Evolutionary conservation across 2,888 invertebrate genomes (phyloP).

Genomic region (Phasia obesa): DNA sequence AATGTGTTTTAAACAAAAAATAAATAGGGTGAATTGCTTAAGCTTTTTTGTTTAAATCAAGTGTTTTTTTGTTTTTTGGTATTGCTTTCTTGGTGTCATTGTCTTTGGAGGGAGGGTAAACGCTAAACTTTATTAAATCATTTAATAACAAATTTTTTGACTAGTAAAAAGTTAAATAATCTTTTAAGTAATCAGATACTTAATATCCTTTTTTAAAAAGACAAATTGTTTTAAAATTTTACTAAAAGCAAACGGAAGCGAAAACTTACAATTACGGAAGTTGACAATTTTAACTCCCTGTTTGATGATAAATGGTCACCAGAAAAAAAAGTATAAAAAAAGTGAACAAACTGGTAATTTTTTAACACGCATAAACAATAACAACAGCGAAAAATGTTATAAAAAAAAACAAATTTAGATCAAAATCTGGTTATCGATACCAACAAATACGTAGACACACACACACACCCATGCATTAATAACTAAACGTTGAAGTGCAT

Average conservation of each 20-base stretch:
- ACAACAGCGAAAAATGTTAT: not conserved
- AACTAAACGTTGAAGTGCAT: not conserved
- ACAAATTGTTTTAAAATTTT: constrained; percentile 44
- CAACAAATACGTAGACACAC: not conserved
- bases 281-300: constrained; percentile 58
- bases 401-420: constrained; percentile 36
- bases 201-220: constrained; percentile 72
- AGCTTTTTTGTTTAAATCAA: constrained; percentile 43
- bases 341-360: constrained; percentile 17
- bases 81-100: constrained; percentile 16
- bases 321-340: not conserved
- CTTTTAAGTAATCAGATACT: constrained; percentile 73
- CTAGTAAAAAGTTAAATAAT: constrained; percentile 59
- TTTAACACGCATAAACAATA: not conserved
- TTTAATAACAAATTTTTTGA: constrained; percentile 51
- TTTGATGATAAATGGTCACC: not conserved
- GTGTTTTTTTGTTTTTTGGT: constrained; percentile 3
- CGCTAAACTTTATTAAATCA: constrained; percentile 58
- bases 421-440: constrained; percentile 45
- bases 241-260: constrained; percentile 73
- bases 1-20: not conserved
- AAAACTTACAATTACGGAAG: constrained; percentile 77
- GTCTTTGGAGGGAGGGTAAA: constrained; percentile 37
- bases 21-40: constrained; percentile 35
- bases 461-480: not conserved